Evolutionary conservation across 1,140 invertebrate genomes (phyloP), one percentile per base, ranked within the genome.

Genomic region (Pomacea maculata): DNA sequence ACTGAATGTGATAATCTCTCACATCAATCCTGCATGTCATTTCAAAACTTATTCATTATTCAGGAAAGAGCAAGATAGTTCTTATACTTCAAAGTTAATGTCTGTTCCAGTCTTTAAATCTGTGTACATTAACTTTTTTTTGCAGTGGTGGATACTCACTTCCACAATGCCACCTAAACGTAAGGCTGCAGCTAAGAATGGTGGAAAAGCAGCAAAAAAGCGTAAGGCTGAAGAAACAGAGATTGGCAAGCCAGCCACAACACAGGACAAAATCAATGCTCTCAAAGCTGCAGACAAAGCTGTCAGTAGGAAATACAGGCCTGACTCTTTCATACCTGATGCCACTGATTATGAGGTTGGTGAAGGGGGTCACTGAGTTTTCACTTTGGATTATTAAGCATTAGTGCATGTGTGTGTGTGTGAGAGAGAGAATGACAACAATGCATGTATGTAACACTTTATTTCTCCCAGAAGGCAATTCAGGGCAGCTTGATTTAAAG

Each of bases 101-200:
- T 6, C 34, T 45, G 34, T 45, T 0, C 34, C 34, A 45, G 34
- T 45, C 34, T 45, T 6, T 45, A 45, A 45, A 45, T 45, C 34
- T 45, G 34, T 45, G 3, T 45, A 4, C 34, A 45, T 45, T 2
- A 4, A 45, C 34, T 4, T 45, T 45, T 29, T 52, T 45, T 21
- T 54, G 54, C 71, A 73, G 34, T 15, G 12, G 34, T 52, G 19
- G 54, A 34, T 54, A 45, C 29, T 54, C n/a, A 73, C 71, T 21
- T 21, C 57, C 5, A 71, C 65, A 45, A 88, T 88, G 87, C 87
- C 87, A 72, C 87, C 85, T 78, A 88, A 88, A 77, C 80, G 87
- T 19, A 88, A 87, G 74, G 87, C 84, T 63, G 78, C 83, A 21
- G 83, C 68, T 7, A 80, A 54, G 0, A 83, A 83, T 25, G 83